A percentile compares a stretch with the other conserved stretches of the same genome.
Conservation (phyloP, 2,888 invertebrate species). For the Stenchaetothrips biformis region DNA sequence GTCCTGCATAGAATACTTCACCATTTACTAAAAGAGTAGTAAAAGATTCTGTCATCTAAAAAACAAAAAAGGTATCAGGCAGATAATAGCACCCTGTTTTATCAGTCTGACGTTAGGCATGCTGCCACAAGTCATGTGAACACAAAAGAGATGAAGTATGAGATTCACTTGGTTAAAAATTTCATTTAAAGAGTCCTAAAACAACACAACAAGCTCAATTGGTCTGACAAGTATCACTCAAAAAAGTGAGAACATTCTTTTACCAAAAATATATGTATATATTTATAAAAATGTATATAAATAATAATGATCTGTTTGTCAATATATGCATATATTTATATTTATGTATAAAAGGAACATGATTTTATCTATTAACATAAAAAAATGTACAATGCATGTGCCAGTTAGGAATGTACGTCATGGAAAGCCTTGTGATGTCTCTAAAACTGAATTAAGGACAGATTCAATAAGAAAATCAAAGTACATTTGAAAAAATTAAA, state of each 20-base stretch:
- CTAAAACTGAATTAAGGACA: background rate
- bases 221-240: too few species aligned
- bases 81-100: too few species aligned
- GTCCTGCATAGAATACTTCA: too few species aligned
- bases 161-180: too few species aligned
- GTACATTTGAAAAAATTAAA: background rate
- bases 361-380: slow-evolving; percentile 21
- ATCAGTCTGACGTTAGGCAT: too few species aligned
- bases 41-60: too few species aligned
- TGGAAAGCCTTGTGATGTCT: background rate
- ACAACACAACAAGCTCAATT: too few species aligned
- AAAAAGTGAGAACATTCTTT: background rate
- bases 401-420: slow-evolving; percentile 14
- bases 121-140: too few species aligned
- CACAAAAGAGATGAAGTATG: too few species aligned
- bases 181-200: too few species aligned
- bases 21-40: too few species aligned
- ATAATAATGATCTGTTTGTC: background rate
- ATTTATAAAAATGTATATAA: background rate
- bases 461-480: background rate
- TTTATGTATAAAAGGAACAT: slow-evolving; percentile 24
- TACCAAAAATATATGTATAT: slow-evolving; percentile 20
- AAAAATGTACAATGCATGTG: background rate
- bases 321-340: background rate
- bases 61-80: too few species aligned